Base-by-base conservation (phyloP, 1,140 invertebrate genomes). In the Nasonia giraulti region DNA sequence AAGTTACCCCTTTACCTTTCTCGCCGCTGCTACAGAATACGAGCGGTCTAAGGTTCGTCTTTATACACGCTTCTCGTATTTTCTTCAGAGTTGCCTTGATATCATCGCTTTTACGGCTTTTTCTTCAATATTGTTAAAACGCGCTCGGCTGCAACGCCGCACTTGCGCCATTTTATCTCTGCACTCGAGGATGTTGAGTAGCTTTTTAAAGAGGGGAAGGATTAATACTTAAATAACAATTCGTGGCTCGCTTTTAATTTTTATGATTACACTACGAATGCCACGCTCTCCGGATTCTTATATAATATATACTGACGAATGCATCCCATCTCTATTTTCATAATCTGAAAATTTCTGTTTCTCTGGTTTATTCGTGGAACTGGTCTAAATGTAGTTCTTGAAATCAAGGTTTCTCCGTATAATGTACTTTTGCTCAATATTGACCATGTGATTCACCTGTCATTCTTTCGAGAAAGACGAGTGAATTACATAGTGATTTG, bases 1-100 rank as follows among this genome's bases (percentile, higher is more conserved):
- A 23, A 44, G 40, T 44, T 8, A 44, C 40, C 40, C 40, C 17
- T 47, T 55, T 74, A 74, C 47, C 2, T 50, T 17, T 50, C 66
- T 68, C 66, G 23, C 23, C 27, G 68, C 0, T 11, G 68, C 27
- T 17, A 31, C 11, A 37, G 71, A 31, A 62, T 66, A 77, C 33
- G 55, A 14, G 44, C 44, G 55, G 50, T 68, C 17, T 83, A 44
- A 77, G 37, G 62, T 44, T 10, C 8, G 50, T 77, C 12, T 77
- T 76, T 76, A 44, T 76, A 76, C 68, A 12, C 27, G 55, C 74
- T 68, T 78, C 20, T 77, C 37, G 62, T 83, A 83, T 83, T 78
- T 83, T 78, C 55, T 77, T 78, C 40, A 76, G 23, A 75, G 31
- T 68, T 68, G 8, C 37, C 27, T 75, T 55, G 47, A 55, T 81